Percentiles rank a stretch among this genome's conserved stretches.
These are phyloP conservation scores for Drosophila meridiana DNA, from an alignment of 2,888 invertebrate genomes.

Conservation along the genomic window DNA sequence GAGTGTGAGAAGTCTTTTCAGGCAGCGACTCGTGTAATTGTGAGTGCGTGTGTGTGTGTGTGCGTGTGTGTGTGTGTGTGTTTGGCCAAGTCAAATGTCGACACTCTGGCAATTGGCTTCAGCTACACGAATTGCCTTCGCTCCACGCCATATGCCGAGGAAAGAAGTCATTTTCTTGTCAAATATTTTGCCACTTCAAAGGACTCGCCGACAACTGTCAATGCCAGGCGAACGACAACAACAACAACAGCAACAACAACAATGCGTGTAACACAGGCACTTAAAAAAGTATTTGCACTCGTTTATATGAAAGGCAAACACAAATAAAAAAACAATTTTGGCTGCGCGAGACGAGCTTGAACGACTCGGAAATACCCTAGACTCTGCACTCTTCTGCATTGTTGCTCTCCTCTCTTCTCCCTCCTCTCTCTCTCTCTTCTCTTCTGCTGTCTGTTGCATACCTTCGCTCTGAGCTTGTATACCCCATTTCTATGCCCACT, in stretches of 20 bases:
- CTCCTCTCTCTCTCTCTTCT: background rate
- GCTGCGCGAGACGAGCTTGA: too few species aligned
- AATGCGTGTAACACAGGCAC: constrained; percentile 54
- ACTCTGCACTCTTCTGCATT: background rate
- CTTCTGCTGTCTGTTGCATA: background rate
- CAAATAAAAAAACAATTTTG: constrained; percentile 24
- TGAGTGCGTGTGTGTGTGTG: background rate
- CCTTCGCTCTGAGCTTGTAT: background rate
- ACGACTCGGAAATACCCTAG: background rate
- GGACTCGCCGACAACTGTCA: constrained; percentile 63
- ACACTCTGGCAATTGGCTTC: constrained; percentile 48
- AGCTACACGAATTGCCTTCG: background rate
- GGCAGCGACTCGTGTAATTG: too few species aligned
- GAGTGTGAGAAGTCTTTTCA: background rate
- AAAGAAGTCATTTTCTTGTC: constrained; percentile 73
- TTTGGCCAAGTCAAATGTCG: constrained; percentile 45
- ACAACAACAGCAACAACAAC: constrained; percentile 1
- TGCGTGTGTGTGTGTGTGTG: constrained; percentile 10
- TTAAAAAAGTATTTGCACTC: constrained; percentile 77
- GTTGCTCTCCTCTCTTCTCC: background rate
- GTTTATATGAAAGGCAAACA: constrained; percentile 72
- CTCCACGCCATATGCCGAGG: background rate
- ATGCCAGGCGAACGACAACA: constrained; percentile 36
- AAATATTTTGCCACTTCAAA: constrained; percentile 79
- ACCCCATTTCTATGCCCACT: background rate